Conservation (phyloP, 1,140 invertebrate species). For the Sitophilus oryzae region DNA sequence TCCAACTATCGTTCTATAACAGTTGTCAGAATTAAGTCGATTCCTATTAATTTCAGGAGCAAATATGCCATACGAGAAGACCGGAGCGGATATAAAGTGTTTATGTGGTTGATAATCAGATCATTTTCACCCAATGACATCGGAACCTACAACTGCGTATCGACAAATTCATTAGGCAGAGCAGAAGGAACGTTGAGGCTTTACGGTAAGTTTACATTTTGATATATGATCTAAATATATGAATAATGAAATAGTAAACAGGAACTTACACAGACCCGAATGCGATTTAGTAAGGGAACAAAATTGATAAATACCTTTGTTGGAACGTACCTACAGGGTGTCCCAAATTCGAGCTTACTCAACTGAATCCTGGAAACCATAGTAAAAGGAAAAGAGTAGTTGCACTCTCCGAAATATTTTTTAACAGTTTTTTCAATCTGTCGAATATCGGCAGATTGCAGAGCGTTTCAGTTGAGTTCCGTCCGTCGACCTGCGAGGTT, state of each 20-base stretch:
- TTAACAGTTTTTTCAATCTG: no score
- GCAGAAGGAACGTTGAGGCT: constrained; percentile 78
- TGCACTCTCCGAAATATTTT: no score
- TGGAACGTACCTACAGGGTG: no score
- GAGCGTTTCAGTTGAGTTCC: no score
- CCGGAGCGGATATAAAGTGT: constrained; percentile 71
- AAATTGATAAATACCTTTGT: no score
- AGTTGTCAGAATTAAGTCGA: no score
- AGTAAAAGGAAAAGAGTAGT: no score
- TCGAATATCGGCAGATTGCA: no score
- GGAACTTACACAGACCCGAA: neutral
- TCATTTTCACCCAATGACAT: constrained; percentile 72
- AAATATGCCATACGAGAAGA: constrained; percentile 80
- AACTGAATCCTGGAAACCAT: no score
- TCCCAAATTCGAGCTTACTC: no score
- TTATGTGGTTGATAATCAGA: constrained; percentile 76
- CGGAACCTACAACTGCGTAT: constrained; percentile 85
- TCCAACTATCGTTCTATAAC: no score
- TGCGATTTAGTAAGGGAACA: neutral
- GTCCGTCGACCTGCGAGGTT: no score
- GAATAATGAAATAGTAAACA: neutral
- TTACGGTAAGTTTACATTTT: constrained; percentile 67
- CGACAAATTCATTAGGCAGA: constrained; percentile 81
- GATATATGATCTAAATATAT: neutral
- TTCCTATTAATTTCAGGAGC: constrained; percentile 50